phyloP scores from a whole-genome alignment of 2,888 invertebrate species.

The Amiota mariae region DNA sequence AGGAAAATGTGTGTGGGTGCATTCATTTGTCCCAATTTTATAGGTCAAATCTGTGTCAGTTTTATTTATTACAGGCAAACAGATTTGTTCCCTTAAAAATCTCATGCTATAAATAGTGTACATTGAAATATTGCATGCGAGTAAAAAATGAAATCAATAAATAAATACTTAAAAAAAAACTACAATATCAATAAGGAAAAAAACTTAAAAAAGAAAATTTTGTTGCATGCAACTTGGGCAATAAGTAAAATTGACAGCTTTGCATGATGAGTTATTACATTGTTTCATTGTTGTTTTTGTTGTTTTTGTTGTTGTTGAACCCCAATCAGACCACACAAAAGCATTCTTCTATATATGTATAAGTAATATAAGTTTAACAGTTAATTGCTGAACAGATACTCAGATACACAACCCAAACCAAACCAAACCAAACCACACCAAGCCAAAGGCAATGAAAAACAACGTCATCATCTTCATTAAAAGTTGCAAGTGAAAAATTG shows the following conservation, averaged over 20 bases:
- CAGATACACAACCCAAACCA: conserved; percentile 39
- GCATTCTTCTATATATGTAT: neutral
- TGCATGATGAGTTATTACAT: neutral
- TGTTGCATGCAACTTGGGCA: conserved; percentile 1
- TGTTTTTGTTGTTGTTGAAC: neutral
- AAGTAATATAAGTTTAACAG: conserved; percentile 51
- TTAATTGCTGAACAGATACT: conserved; percentile 54
- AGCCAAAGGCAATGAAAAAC: conserved; percentile 20
- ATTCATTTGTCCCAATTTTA: conserved; percentile 28
- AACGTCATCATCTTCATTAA: too few relatives aligned
- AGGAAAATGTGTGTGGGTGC: conserved; percentile 32
- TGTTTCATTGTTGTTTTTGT: neutral
- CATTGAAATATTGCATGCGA: conserved; percentile 2
- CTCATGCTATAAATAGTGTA: neutral
- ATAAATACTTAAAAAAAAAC: conserved; percentile 13
- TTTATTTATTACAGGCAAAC: neutral
- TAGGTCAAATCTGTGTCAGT: conserved; percentile 20
- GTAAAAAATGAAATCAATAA: neutral
- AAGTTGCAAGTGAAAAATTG: conserved; percentile 57
- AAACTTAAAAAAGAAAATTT: neutral
- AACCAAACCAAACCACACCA: too few relatives aligned
- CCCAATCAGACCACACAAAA: neutral
- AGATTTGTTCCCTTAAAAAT: neutral
- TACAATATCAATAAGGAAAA: neutral
- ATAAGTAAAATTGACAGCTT: neutral